A percentile compares a stretch with the other conserved stretches of the same genome.
Evolutionary conservation across 2,888 invertebrate genomes (phyloP).

Genomic region (Latheticus oryzae): DNA sequence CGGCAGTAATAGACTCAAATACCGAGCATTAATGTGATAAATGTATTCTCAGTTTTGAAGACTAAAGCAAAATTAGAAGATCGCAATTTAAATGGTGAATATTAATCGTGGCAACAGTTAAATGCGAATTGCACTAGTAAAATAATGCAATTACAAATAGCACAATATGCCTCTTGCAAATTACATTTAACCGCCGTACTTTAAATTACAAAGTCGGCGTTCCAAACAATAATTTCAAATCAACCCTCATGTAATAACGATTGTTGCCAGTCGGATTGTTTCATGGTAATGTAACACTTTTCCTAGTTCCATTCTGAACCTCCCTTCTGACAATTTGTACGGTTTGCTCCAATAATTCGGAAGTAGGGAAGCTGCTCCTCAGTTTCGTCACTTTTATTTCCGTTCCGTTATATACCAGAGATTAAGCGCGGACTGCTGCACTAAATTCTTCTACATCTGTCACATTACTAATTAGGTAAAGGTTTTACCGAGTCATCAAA

Average conservation of each 20-base stretch:
- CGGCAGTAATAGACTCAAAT: conserved; percentile 16
- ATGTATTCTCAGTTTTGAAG: not conserved
- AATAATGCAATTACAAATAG: conserved; percentile 49
- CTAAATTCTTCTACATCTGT: conserved; percentile 45
- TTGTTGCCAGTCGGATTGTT: conserved; percentile 39
- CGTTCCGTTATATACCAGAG: conserved; percentile 19
- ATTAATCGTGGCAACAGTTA: conserved; percentile 46
- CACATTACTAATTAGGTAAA: conserved; percentile 45
- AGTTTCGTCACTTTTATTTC: conserved; percentile 38
- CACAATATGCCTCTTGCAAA: conserved; percentile 48
- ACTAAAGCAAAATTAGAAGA: not conserved
- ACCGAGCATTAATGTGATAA: conserved; percentile 4
- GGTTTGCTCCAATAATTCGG: conserved; percentile 23
- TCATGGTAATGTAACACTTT: conserved; percentile 33
- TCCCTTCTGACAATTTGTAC: conserved; percentile 12
- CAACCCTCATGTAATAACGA: conserved; percentile 32
- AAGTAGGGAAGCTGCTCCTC: conserved; percentile 11
- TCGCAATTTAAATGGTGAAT: conserved; percentile 28
- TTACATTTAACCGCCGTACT: conserved; percentile 47
- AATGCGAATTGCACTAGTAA: conserved; percentile 45
- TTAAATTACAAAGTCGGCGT: conserved; percentile 43
- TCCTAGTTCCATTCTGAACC: conserved; percentile 13
- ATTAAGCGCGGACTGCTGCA: conserved; percentile 23
- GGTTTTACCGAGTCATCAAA: conserved; percentile 35
- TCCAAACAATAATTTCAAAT: conserved; percentile 33